phyloP scores from a whole-genome alignment of 2,888 invertebrate genomes.

The Leptura quadrifasciata region DNA sequence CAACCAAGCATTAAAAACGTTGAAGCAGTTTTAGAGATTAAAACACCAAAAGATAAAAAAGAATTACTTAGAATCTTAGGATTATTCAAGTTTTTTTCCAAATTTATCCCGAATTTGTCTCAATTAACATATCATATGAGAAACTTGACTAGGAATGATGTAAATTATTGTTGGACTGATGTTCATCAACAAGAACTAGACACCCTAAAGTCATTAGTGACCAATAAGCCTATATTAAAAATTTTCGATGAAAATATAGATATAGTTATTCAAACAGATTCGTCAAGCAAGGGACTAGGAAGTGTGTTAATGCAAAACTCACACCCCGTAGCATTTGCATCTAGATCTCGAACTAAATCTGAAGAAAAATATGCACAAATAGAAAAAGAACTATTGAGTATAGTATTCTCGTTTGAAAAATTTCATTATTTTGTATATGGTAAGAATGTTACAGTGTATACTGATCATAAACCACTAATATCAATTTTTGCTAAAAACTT shows the following conservation, averaged over 20 bases:
- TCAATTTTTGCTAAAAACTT: too few species aligned
- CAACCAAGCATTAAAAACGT: slow-evolving; percentile 46
- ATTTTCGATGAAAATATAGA: slow-evolving; percentile 47
- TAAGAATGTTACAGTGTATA: too few species aligned
- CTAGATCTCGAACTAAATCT: slow-evolving; percentile 46
- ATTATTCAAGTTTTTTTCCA: slow-evolving; percentile 53
- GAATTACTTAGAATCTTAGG: slow-evolving; percentile 51
- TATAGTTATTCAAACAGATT: slow-evolving; percentile 48
- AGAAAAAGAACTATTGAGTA: too few species aligned
- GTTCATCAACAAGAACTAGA: neutral
- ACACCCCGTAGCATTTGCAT: slow-evolving; percentile 53
- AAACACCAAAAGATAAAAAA: slow-evolving; percentile 45
- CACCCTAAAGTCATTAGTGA: neutral
- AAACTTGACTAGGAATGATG: slow-evolving; percentile 47
- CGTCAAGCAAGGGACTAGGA: slow-evolving; percentile 48
- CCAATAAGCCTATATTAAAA: slow-evolving; percentile 36
- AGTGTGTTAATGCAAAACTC: slow-evolving; percentile 49
- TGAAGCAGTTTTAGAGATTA: slow-evolving; percentile 44
- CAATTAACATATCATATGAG: slow-evolving; percentile 45
- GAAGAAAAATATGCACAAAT: too few species aligned
- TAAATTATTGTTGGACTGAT: slow-evolving; percentile 25
- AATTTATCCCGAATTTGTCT: slow-evolving; percentile 53
- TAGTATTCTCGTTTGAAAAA: too few species aligned
- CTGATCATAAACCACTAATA: too few species aligned
- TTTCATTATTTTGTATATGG: too few species aligned